Percentiles rank a stretch among this genome's conserved stretches.
phyloP scores from a whole-genome alignment of 2,113 vertebrate species.

The Nibea coibor region DNA sequence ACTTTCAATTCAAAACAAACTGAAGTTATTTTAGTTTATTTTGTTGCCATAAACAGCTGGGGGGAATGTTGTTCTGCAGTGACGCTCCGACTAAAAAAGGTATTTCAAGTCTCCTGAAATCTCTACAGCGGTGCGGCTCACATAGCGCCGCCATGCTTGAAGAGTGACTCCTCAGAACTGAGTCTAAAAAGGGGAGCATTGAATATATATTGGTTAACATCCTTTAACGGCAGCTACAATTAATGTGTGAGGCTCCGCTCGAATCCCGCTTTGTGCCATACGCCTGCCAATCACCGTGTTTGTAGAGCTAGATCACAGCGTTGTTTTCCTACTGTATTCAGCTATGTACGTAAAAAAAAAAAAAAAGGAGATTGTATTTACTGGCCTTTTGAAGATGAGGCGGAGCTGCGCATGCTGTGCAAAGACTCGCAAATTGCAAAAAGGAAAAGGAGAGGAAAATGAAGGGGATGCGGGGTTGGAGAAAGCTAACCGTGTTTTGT shows the following conservation, averaged over 20 bases:
- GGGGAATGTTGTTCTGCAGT: slow-evolving; percentile 81
- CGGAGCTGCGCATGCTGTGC: slow-evolving; percentile 58
- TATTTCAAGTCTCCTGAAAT: slow-evolving; percentile 83
- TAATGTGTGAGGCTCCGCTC: slow-evolving; percentile 75
- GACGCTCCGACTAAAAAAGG: slow-evolving; percentile 71
- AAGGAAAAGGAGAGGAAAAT: slow-evolving; percentile 22
- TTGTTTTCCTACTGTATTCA: slow-evolving; percentile 74
- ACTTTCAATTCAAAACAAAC: slow-evolving; percentile 89
- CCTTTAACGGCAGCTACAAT: slow-evolving; percentile 79
- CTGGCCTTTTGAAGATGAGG: slow-evolving; percentile 78
- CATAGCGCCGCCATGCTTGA: slow-evolving; percentile 73
- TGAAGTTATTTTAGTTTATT: slow-evolving; percentile 86
- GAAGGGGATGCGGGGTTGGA: slow-evolving; percentile 20
- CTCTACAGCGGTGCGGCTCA: slow-evolving; percentile 64
- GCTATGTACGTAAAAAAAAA: slow-evolving; percentile 63
- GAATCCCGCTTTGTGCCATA: slow-evolving; percentile 72
- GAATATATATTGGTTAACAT: slow-evolving; percentile 87
- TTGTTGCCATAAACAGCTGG: slow-evolving; percentile 84
- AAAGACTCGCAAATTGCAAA: slow-evolving; percentile 77
- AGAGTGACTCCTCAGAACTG: slow-evolving; percentile 79
- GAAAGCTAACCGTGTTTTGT: slow-evolving; percentile 51
- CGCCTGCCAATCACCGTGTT: slow-evolving; percentile 81
- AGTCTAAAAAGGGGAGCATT: slow-evolving; percentile 81
- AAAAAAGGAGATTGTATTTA: slow-evolving; percentile 63
- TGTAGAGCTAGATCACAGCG: slow-evolving; percentile 76